Base-by-base conservation (phyloP, 2,113 vertebrate genomes). In the Smithornis capensis region DNA sequence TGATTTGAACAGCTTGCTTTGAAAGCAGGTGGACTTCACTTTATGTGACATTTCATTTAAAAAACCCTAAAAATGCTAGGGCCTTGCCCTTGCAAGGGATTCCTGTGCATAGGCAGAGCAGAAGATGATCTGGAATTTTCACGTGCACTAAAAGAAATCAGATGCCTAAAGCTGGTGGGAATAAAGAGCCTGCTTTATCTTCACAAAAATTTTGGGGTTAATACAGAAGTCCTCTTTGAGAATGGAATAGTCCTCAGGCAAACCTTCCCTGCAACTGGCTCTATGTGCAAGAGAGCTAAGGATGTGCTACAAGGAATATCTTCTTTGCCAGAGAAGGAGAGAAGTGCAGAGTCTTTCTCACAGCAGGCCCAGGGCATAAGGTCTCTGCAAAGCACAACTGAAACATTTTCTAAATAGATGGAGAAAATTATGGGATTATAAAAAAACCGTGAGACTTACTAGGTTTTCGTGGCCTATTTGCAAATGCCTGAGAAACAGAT, bases 381-480 rank as follows among this genome's bases (percentile, higher is more conserved):
- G 31, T 10, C 49, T 45, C 19, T 64, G 53, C 44, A 91, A 82
- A 91, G 31, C 70, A 60, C 10, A 60, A 23, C 49, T 79, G 49
- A 69, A 90, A 62, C 24, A 8, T 50, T 85, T 74, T 69, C 9
- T 65, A 79, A 85, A 76, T 0, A 6, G 21, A 27, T 45, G 7
- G 31, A 65, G 67, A 65, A 83, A 64, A 79, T 68, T 22, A 37
- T 33, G 10, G 22, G 27, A 27, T 40, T 15, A 6, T 60, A 77
- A 85, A 83, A 87, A 82, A 68, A 35, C 27, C n/a, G 31, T 44
- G 37, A 65, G 63, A 35, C 4, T 14, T 69, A n/a, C 25, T 59
- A 73, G 73, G 63, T 55, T 94, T 77, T 83, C 74, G 52, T 94
- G 92, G 69, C 82, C 87, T 88, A 81, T 86, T 96, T 96, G 60